These are phyloP conservation scores for Platynereis dumerilii DNA, from an alignment of 2,888 invertebrate species.

Conservation along the genomic window DNA sequence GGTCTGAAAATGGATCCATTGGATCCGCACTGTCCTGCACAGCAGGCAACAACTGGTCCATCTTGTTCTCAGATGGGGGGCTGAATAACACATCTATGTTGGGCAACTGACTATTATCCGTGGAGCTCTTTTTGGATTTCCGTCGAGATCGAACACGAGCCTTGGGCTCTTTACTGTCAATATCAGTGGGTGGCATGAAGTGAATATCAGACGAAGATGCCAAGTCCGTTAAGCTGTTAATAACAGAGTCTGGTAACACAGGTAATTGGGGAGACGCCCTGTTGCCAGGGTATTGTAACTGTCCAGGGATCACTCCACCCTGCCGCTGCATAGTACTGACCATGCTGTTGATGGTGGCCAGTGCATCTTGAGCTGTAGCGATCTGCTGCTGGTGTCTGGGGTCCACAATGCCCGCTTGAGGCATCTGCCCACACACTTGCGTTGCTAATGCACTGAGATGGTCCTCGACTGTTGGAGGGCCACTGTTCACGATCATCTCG, in stretches of 20 bases:
- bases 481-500: not conserved
- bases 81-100: slow-evolving; percentile 5
- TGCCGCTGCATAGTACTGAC: slow-evolving; percentile 2
- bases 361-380: too few species aligned
- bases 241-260: not conserved
- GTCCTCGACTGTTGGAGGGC: not conserved
- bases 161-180: not conserved
- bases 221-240: not conserved
- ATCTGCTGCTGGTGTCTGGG: too few species aligned
- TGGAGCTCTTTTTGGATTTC: slow-evolving; percentile 5
- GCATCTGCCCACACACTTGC: not conserved
- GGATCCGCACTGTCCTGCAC: slow-evolving; percentile 5
- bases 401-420: not conserved
- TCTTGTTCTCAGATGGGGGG: slow-evolving; percentile 5
- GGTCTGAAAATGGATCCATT: not conserved
- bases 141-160: not conserved
- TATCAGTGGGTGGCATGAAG: slow-evolving; percentile 3
- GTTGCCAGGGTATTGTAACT: not conserved
- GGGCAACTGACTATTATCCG: not conserved
- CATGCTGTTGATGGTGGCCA: not conserved
- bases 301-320: not conserved
- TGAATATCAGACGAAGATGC: not conserved
- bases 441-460: not conserved
- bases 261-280: not conserved
- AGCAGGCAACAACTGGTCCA: slow-evolving; percentile 17